These are phyloP conservation scores for Choristoneura fumiferana DNA, from an alignment of 1,140 invertebrate species.

Conservation along the genomic window DNA sequence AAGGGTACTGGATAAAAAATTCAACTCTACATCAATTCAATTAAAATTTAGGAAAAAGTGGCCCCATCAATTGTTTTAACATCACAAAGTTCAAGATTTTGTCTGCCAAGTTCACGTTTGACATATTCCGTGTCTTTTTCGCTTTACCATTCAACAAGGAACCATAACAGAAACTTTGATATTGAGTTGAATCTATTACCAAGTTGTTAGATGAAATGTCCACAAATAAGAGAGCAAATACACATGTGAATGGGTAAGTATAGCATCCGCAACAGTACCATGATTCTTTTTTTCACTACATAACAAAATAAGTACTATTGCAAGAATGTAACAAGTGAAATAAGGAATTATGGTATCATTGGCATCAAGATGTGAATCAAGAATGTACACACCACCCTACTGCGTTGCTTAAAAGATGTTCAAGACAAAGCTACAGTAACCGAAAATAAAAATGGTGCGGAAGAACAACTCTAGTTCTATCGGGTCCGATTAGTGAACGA, in stretches of 20 bases:
- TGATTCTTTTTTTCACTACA: constrained; percentile 1
- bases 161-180: too few species aligned
- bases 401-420: background rate
- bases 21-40: constrained; percentile 3
- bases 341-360: background rate
- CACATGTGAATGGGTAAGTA: background rate
- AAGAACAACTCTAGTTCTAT: too few species aligned
- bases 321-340: constrained; percentile 4
- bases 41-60: too few species aligned
- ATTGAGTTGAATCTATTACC: constrained; percentile 15
- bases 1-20: constrained; percentile 21
- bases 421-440: too few species aligned
- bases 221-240: constrained; percentile 6
- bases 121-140: too few species aligned
- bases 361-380: background rate
- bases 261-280: background rate
- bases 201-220: constrained; percentile 9
- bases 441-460: too few species aligned
- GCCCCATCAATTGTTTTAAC: too few species aligned
- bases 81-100: too few species aligned
- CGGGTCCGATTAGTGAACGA: too few species aligned
- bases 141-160: too few species aligned
- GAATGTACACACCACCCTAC: background rate
- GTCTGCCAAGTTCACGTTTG: too few species aligned
- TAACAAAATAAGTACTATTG: constrained; percentile 8